These are phyloP conservation scores for Hemaris fuciformis DNA, from an alignment of 2,888 invertebrate species.

Conservation along the genomic window DNA sequence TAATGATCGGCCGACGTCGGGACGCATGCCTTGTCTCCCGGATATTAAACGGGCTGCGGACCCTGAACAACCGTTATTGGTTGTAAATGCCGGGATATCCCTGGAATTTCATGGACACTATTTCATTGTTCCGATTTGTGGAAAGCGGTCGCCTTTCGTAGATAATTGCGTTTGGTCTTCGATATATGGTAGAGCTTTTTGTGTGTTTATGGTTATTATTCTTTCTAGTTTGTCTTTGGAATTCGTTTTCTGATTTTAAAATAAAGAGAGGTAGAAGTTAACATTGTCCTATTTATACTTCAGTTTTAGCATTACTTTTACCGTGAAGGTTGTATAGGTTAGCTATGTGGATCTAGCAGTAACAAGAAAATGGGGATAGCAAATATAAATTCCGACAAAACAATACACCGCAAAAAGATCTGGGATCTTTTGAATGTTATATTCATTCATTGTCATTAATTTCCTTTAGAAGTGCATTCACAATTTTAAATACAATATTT, in stretches of 20 bases:
- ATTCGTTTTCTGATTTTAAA: background rate
- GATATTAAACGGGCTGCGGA: constrained; percentile 38
- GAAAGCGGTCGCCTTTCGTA: background rate
- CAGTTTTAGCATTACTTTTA: no score
- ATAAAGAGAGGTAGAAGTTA: no score
- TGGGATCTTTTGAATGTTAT: no score
- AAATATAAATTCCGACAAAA: no score
- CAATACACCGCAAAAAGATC: no score
- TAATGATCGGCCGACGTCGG: constrained; percentile 36
- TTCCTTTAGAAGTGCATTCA: no score
- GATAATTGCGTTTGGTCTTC: background rate
- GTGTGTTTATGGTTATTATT: background rate
- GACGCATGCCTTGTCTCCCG: constrained; percentile 33
- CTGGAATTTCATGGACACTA: background rate
- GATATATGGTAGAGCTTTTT: background rate
- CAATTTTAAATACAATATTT: no score
- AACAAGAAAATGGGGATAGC: no score
- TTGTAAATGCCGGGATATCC: constrained; percentile 14
- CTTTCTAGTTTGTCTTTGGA: background rate
- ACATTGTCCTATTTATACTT: no score
- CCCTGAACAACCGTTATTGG: constrained; percentile 23
- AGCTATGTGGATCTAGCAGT: no score
- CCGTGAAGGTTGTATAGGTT: no score
- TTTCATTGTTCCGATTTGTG: background rate
- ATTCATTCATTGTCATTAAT: no score